Evolutionary conservation across 2,888 invertebrate species (phyloP), one percentile per base, ranked within the genome.

Genomic region (Drosophila meridionalis): DNA sequence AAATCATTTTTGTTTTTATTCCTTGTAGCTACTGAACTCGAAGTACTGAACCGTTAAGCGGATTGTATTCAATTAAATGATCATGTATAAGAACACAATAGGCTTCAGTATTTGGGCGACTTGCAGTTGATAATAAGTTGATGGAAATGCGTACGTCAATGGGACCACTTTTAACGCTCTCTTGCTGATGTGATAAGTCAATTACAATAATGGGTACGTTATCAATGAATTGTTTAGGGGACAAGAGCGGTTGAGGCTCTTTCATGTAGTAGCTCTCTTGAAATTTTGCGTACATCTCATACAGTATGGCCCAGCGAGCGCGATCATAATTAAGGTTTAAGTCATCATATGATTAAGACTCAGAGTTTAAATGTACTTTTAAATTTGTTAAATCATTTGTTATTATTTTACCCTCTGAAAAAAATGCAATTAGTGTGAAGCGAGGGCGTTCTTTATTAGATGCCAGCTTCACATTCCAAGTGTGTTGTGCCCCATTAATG

Each of bases 391-490:
- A 42, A 42, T 42, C 40, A 42, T n/a, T 42, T 42, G n/a, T 7
- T 42, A 42, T 42, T 42, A 42, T 42, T 42, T 42, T 42, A 6
- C 40, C 40, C 40, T 42, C 40, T n/a, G 40, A 42, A 42, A 42
- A n/a, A 42, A 42, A 42, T 6, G 40, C 14, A 42, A 42, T 42
- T 42, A 42, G 40, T 42, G 40, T 7, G 40, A 42, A 42, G 40
- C 40, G 40, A n/a, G 40, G 40, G 1, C 40, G n/a, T 42, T 42
- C 40, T 42, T 6, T 42, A 42, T 42, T 42, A 7, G 40, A 42
- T n/a, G 40, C 40, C 40, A 42, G 40, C n/a, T 42, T 42, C 40
- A 42, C 40, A 42, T 42, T 42, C n/a, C 40, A 42, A 42, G 40
- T 42, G n/a, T 14, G 40, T n/a, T 42, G 40, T 42, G 40, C 40